A percentile compares a stretch with the other conserved stretches of the same genome.
phyloP scores from a whole-genome alignment of 92 coral and sea anemone genomes.

The Porites divaricata region DNA sequence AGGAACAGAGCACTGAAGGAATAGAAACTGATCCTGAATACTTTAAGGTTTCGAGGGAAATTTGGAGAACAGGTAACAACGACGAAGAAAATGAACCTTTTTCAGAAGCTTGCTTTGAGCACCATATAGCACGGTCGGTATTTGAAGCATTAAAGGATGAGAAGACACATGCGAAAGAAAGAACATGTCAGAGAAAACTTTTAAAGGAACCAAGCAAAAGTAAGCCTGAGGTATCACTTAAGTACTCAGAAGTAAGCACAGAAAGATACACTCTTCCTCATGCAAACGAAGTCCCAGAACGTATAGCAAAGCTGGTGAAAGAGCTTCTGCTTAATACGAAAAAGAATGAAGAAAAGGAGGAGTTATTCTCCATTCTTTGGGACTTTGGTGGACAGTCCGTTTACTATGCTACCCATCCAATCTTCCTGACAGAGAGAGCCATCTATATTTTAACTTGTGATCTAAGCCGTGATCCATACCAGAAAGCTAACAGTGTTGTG shows the following conservation, averaged over 20 bases:
- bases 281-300: background rate
- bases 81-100: background rate
- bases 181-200: background rate
- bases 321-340: background rate
- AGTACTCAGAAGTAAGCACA: background rate
- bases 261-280: background rate
- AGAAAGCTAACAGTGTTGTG: constrained; percentile 24
- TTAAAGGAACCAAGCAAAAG: background rate
- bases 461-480: constrained; percentile 33
- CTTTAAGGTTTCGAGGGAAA: constrained; percentile 7
- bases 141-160: background rate
- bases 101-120: background rate
- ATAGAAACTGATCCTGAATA: background rate
- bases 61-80: background rate
- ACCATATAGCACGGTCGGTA: background rate
- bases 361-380: constrained; percentile 36
- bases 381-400: constrained; percentile 74
- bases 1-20: background rate
- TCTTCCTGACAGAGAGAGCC: constrained; percentile 54
- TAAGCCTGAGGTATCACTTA: background rate
- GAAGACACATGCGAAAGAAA: too few relatives aligned
- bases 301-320: constrained; percentile 8
- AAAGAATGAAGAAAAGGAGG: background rate
- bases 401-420: constrained; percentile 62
- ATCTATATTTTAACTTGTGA: constrained; percentile 52